Evolutionary conservation across 2,113 vertebrate species (phyloP).

Genomic region (Tychaedon coryphoeus): DNA sequence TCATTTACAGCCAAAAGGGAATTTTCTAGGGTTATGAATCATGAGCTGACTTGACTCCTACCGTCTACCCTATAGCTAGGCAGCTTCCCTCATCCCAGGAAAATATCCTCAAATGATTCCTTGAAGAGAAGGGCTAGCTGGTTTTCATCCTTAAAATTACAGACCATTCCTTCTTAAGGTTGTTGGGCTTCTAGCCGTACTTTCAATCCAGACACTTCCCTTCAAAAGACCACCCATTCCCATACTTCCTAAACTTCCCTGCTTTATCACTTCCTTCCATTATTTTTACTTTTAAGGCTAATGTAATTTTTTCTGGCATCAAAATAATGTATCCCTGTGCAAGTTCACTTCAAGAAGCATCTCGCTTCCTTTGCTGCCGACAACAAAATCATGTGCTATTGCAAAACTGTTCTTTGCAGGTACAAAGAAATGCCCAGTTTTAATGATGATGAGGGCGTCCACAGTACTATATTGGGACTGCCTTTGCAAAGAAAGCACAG

Average conservation of each 20-base stretch:
- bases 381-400: background rate
- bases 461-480: slow-evolving; percentile 7
- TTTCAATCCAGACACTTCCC: background rate
- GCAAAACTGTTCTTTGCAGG: slow-evolving; percentile 1
- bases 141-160: background rate
- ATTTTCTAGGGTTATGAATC: background rate
- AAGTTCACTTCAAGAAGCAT: background rate
- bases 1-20: background rate
- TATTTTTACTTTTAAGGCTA: background rate
- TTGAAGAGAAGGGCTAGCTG: background rate
- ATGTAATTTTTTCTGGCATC: background rate
- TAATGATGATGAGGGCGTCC: slow-evolving; percentile 42
- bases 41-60: background rate
- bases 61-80: background rate
- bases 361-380: background rate
- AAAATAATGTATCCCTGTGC: background rate
- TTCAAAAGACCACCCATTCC: background rate
- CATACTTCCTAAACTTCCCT: background rate
- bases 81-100: background rate
- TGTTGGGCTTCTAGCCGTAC: background rate
- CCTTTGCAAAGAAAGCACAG: slow-evolving; percentile 11
- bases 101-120: background rate
- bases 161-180: background rate
- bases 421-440: slow-evolving; percentile 18
- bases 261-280: background rate